A percentile compares a stretch with the other conserved stretches of the same genome.
These are phyloP conservation scores for Mesochorus sp. DNA, from an alignment of 2,888 invertebrate genomes.

Conservation along the genomic window DNA sequence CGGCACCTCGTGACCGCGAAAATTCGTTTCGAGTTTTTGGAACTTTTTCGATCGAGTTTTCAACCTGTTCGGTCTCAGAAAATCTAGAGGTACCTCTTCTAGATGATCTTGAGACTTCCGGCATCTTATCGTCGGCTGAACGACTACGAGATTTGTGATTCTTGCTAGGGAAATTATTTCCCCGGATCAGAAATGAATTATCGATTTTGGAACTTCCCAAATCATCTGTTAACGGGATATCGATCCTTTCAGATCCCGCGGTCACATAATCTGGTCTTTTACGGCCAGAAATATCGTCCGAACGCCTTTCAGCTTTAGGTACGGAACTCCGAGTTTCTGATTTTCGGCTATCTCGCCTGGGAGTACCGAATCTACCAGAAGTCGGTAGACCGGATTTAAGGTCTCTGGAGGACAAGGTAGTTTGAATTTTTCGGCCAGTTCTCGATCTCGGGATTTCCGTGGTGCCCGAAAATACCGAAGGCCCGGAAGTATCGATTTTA, in stretches of 20 bases:
- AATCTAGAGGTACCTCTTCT: constrained; percentile 67
- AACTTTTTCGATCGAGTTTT: constrained; percentile 11
- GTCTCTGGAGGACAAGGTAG: constrained; percentile 64
- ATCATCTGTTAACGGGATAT: constrained; percentile 66
- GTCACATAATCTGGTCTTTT: constrained; percentile 61
- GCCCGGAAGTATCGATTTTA: constrained; percentile 59
- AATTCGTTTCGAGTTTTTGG: constrained; percentile 10
- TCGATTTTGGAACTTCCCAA: constrained; percentile 24
- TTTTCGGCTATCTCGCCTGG: not conserved
- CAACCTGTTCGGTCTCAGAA: not conserved
- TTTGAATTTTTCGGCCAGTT: constrained; percentile 75
- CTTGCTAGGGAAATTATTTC: constrained; percentile 17
- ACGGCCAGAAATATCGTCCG: constrained; percentile 32
- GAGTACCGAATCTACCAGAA: constrained; percentile 56
- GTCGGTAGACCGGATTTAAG: constrained; percentile 62
- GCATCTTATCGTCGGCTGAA: constrained; percentile 13
- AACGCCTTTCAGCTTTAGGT: constrained; percentile 39
- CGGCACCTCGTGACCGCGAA: not conserved
- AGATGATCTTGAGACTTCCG: constrained; percentile 37
- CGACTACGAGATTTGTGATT: constrained; percentile 40
- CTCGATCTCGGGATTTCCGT: constrained; percentile 68
- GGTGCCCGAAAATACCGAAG: constrained; percentile 60
- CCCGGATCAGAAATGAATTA: constrained; percentile 19
- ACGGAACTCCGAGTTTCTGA: not conserved
- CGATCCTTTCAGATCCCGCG: constrained; percentile 71